These are phyloP conservation scores for Ursus arctos DNA, from an alignment of 2,113 vertebrate species.

Conservation along the genomic window DNA sequence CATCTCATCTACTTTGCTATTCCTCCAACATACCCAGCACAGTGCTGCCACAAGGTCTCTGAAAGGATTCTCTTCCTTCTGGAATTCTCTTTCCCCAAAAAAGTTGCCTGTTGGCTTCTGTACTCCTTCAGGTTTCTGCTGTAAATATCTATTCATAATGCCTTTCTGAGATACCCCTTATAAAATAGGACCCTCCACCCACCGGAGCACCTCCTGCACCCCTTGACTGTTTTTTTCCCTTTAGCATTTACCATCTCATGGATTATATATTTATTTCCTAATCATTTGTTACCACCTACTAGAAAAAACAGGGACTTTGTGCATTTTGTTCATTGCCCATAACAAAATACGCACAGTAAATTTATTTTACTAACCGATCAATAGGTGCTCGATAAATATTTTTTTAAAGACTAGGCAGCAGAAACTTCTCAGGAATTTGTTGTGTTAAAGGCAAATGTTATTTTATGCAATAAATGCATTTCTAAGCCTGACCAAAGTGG, in stretches of 20 bases:
- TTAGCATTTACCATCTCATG: background rate
- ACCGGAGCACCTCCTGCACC: background rate
- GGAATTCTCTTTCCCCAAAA: background rate
- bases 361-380: constrained; percentile 40
- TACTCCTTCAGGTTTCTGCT: background rate
- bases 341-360: background rate
- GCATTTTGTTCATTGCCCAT: background rate
- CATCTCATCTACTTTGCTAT: background rate
- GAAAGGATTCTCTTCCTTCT: constrained; percentile 29
- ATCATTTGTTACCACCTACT: background rate
- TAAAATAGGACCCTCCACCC: background rate
- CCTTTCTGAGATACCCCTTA: background rate
- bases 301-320: background rate
- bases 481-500: background rate
- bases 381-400: background rate
- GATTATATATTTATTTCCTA: constrained; percentile 3
- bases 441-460: background rate
- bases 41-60: background rate
- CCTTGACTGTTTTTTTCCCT: background rate
- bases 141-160: background rate
- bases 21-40: background rate
- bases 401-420: background rate
- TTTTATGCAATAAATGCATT: background rate
- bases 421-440: background rate
- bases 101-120: background rate